A percentile compares a stretch with the other conserved stretches of the same genome.
Evolutionary conservation across 2,888 invertebrate species (phyloP).

Genomic region (Nemoura dubitans): DNA sequence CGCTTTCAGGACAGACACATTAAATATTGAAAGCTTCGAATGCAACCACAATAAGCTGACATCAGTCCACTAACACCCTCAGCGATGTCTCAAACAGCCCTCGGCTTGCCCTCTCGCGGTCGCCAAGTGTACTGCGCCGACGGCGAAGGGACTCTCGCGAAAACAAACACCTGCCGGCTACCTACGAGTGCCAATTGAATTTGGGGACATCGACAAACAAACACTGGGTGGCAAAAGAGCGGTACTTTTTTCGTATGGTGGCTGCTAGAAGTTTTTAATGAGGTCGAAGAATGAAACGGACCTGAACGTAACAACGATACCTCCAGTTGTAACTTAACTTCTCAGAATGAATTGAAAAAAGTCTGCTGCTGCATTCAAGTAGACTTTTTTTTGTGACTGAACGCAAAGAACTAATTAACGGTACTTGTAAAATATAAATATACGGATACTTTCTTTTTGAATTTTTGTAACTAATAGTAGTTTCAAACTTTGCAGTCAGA

Average conservation of each 20-base stretch:
- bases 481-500: background rate
- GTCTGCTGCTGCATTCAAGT: too few relatives aligned
- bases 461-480: background rate
- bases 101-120: background rate
- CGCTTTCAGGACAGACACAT: conserved; percentile 36
- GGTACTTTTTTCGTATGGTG: too few relatives aligned
- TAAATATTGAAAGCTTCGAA: conserved; percentile 39
- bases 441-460: background rate
- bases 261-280: too few relatives aligned
- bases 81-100: background rate
- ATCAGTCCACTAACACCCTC: background rate
- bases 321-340: too few relatives aligned
- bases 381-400: too few relatives aligned
- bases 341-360: too few relatives aligned
- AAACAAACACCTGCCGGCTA: background rate
- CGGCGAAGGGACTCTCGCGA: background rate
- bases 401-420: background rate
- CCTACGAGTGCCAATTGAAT: background rate
- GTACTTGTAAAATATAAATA: background rate
- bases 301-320: too few relatives aligned
- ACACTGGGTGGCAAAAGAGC: background rate
- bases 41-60: conserved; percentile 30
- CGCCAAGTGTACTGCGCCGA: background rate
- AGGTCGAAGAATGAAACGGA: too few relatives aligned
- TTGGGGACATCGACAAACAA: background rate